Evolutionary conservation across 2,797 vertebrate species (phyloP).

Genomic region (Pangasius larnaudii): DNA sequence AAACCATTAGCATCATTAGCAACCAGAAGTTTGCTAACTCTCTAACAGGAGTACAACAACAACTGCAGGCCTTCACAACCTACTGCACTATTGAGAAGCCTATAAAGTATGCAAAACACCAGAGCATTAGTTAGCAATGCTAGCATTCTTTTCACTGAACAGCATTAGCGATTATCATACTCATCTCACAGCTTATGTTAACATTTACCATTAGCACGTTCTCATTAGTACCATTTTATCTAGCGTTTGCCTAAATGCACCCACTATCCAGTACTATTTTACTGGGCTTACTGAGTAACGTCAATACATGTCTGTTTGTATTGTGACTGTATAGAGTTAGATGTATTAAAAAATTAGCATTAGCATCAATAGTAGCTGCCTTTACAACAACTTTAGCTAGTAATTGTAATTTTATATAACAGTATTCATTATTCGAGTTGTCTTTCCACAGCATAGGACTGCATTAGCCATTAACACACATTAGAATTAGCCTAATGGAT

Average conservation of each 20-base stretch:
- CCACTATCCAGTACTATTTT: too few species aligned
- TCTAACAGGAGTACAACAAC: conserved; percentile 89
- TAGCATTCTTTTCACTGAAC: background rate
- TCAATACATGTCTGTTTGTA: background rate
- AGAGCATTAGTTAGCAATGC: background rate
- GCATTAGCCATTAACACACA: background rate
- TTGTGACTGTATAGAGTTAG: background rate
- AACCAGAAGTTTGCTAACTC: conserved; percentile 98
- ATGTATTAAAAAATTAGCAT: background rate
- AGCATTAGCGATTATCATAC: background rate
- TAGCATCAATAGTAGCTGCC: background rate
- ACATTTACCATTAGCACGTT: background rate
- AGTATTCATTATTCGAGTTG: background rate
- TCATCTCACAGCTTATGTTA: background rate
- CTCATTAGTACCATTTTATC: background rate
- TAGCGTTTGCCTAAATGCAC: background rate
- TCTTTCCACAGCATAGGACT: background rate
- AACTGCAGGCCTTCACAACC: conserved; percentile 92
- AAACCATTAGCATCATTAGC: conserved; percentile 86
- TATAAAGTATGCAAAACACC: conserved; percentile 80
- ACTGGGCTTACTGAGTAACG: background rate
- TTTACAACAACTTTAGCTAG: background rate
- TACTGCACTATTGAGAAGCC: conserved; percentile 97
- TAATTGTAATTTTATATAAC: background rate
- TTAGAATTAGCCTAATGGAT: background rate